These are phyloP conservation scores for Perca schrenkii DNA, from an alignment of 2,113 vertebrate species.

Conservation along the genomic window DNA sequence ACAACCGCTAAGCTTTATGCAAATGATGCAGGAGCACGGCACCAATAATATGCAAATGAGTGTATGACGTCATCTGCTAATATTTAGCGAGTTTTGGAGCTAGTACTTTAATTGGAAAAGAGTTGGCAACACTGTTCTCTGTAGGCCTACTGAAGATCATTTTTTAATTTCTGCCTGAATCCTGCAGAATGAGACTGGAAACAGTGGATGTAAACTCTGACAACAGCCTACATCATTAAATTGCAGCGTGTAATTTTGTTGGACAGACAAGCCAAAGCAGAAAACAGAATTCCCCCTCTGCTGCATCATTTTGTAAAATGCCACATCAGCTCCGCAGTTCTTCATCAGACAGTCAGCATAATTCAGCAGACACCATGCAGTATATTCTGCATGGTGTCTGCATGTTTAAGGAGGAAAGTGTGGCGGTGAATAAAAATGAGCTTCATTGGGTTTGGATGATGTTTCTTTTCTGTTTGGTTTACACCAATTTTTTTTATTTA, in stretches of 20 bases:
- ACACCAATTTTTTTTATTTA: neutral
- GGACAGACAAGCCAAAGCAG: slow-evolving; percentile 19
- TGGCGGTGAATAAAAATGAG: neutral
- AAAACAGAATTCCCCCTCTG: slow-evolving; percentile 3
- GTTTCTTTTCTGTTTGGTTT: neutral
- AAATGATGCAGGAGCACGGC: too few relatives aligned
- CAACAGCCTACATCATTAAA: slow-evolving; percentile 4
- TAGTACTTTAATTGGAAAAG: too few relatives aligned
- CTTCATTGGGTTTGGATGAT: neutral
- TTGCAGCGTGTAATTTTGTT: neutral
- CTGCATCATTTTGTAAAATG: slow-evolving; percentile 24
- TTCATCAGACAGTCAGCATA: slow-evolving; percentile 15
- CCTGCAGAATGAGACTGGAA: neutral
- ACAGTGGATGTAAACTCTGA: neutral
- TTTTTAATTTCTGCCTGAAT: neutral
- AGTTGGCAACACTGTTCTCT: neutral
- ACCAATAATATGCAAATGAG: too few relatives aligned
- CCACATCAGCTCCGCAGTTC: slow-evolving; percentile 16
- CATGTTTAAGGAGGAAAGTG: neutral
- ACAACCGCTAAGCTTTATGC: too few relatives aligned
- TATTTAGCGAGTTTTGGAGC: too few relatives aligned
- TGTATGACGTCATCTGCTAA: too few relatives aligned
- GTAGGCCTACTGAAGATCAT: neutral
- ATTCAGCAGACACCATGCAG: neutral
- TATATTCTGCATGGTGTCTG: too few relatives aligned